Evolutionary conservation across 2,113 vertebrate species (phyloP).

Genomic region (Thryonomys swinderianus): DNA sequence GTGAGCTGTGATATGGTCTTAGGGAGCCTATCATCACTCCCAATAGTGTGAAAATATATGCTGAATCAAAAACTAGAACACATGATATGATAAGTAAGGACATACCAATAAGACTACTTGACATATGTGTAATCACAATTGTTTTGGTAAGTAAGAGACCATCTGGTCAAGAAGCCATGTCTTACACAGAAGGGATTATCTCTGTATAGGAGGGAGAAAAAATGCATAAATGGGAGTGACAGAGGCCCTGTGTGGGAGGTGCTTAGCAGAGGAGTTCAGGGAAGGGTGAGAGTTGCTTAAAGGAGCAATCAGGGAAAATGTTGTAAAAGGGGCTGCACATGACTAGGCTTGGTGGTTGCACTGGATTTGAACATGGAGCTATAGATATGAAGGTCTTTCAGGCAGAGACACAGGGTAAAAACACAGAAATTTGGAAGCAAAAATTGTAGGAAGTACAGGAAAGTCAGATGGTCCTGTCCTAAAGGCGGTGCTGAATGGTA

Average conservation of each 20-base stretch:
- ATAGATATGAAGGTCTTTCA: neutral
- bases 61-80: neutral
- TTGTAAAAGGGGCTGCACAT: neutral
- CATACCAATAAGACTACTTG: constrained; percentile 12
- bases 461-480: neutral
- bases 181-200: neutral
- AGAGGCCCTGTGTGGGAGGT: neutral
- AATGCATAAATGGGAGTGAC: neutral
- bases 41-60: neutral
- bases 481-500: neutral
- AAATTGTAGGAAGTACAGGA: neutral
- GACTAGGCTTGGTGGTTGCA: neutral
- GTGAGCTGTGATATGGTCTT: neutral
- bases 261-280: neutral
- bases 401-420: neutral
- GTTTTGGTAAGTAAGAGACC: neutral
- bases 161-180: neutral
- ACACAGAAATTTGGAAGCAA: constrained; percentile 2
- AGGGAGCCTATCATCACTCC: neutral
- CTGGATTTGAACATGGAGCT: neutral
- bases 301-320: neutral
- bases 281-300: neutral
- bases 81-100: neutral
- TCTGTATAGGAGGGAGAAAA: neutral
- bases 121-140: neutral